Base-by-base conservation (phyloP, 2,113 vertebrate species). In the Mola mola region DNA sequence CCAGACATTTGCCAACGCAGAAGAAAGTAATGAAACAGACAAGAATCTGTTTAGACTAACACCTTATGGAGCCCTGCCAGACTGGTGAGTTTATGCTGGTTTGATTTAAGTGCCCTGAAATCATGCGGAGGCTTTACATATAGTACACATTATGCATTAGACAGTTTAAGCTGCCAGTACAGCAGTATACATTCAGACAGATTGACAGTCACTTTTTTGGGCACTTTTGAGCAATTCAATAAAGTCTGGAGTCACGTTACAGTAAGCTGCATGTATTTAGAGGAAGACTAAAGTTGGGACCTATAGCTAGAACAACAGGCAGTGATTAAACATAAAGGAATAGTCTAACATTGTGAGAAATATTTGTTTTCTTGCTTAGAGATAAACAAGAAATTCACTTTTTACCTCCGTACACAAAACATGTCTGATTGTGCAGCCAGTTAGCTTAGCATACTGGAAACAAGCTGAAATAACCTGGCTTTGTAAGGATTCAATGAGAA, bases 11-110 rank as follows among this genome's bases (percentile, higher is more conserved):
- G 58, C 71, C 38, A 66, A 62, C 20, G 34, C 50, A 40, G 79
- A 80, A 16, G 71, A 86, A 19, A 52, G 44, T 9, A 58, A 60
- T 0, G 56, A 81, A 29, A 12, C 58, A 17, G 86, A 85, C 62
- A 71, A 68, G 46, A 72, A 85, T 63, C 86, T 83, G 49, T 91
- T 93, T 66, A 84, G 75, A 59, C 85, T 92, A 5, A 90, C 87
- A 6, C 83, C 82, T 4, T 62, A 93, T 15, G 91, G 92, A 69
- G 84, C 92, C 2, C 80, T 93, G 10, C 90, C 91, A 38, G 90
- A 93, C 78, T 93, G 92, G 92, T 93, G 69, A 88, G 90, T 57
- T 50, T 9, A 20, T 6, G 7, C 26, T 7, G 31, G 47, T 42
- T 40, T 28, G 16, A 43, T 48, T 21, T 19, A 20, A 20, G 50